Evolutionary conservation across 2,113 vertebrate genomes (phyloP).

Genomic region (Rhinoptilus africanus): DNA sequence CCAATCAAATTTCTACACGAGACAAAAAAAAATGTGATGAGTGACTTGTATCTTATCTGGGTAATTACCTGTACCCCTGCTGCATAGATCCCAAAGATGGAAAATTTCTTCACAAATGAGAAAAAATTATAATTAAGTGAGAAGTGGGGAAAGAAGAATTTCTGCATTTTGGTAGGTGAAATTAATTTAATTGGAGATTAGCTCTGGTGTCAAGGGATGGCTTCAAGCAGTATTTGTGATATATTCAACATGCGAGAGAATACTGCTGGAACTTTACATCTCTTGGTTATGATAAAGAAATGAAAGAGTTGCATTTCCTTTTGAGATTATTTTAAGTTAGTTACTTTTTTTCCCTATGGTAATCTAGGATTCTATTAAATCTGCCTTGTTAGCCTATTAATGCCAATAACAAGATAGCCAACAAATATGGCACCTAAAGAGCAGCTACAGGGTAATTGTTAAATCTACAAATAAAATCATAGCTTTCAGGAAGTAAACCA

Average conservation of each 20-base stretch:
- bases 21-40: neutral
- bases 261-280: neutral
- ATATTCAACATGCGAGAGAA: neutral
- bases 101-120: neutral
- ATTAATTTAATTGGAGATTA: neutral
- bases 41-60: neutral
- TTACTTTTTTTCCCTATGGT: neutral
- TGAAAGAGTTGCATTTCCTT: neutral
- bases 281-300: neutral
- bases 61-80: neutral
- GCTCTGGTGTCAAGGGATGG: neutral
- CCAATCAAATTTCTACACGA: neutral
- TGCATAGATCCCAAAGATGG: neutral
- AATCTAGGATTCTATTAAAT: neutral
- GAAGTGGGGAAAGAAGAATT: neutral
- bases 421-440: neutral
- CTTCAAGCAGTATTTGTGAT: neutral
- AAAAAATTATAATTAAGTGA: neutral
- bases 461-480: neutral
- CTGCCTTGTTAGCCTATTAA: neutral
- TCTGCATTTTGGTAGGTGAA: neutral
- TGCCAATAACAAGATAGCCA: neutral
- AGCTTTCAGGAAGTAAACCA: neutral
- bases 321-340: neutral
- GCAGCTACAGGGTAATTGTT: neutral